A percentile compares a stretch with the other conserved stretches of the same genome.
Evolutionary conservation across 2,888 invertebrate species (phyloP).

Genomic region (Myopa testacea): DNA sequence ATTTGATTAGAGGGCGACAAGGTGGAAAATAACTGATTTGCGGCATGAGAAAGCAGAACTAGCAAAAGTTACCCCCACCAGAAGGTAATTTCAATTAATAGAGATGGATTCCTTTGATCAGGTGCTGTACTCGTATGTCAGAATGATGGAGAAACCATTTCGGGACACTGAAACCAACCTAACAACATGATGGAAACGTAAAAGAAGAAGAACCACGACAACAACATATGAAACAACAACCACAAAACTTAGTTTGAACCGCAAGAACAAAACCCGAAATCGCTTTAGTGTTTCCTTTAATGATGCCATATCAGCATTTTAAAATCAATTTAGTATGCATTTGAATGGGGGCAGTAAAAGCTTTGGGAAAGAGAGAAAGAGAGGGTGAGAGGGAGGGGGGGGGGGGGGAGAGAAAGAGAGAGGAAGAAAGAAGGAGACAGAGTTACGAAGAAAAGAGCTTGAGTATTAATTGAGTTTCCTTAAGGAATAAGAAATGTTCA

Average conservation of each 20-base stretch:
- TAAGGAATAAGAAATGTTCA: slow-evolving; percentile 2
- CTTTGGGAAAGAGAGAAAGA: too few relatives aligned
- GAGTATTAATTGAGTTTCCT: slow-evolving; percentile 34
- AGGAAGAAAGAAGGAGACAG: too few relatives aligned
- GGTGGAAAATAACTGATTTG: slow-evolving; percentile 26
- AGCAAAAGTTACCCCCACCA: neutral
- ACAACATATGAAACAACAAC: too few relatives aligned
- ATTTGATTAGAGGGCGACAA: slow-evolving; percentile 20
- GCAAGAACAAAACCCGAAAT: neutral
- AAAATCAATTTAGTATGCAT: slow-evolving; percentile 28
- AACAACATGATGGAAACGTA: too few relatives aligned
- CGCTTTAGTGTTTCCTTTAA: slow-evolving; percentile 9
- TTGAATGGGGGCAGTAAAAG: too few relatives aligned
- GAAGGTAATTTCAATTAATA: slow-evolving; percentile 41
- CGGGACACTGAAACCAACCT: neutral
- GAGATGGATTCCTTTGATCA: slow-evolving; percentile 37
- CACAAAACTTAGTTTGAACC: too few relatives aligned
- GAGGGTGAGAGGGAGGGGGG: too few relatives aligned
- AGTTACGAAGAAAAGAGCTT: neutral
- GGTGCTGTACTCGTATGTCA: neutral
- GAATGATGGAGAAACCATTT: neutral
- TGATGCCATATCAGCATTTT: slow-evolving; percentile 36
- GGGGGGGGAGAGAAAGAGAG: too few relatives aligned
- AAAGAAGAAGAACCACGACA: too few relatives aligned
- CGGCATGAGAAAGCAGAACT: neutral